phyloP scores from a whole-genome alignment of 2,113 vertebrate species.

The Lagenorhynchus albirostris region DNA sequence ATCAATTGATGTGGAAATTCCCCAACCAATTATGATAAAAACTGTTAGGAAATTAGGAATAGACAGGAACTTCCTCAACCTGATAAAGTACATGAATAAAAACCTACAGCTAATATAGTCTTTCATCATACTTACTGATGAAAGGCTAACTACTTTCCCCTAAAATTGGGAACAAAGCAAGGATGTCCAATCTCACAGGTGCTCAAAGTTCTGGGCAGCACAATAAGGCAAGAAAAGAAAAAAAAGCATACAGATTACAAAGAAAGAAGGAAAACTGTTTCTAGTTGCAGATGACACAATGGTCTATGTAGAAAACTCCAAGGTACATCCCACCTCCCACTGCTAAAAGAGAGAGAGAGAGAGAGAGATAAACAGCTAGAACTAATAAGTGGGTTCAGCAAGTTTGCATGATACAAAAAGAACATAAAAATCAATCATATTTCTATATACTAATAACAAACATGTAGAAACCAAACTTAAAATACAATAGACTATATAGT shows the following conservation, averaged over 20 bases:
- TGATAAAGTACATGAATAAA: background rate
- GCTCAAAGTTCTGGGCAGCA: background rate
- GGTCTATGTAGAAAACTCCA: too few relatives aligned
- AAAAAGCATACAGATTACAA: background rate
- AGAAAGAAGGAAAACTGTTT: background rate
- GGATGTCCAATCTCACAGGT: background rate
- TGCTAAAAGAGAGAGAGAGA: too few relatives aligned
- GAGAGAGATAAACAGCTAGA: background rate
- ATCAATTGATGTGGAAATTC: background rate
- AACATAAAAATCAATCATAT: background rate
- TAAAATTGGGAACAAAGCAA: background rate
- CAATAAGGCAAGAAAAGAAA: background rate
- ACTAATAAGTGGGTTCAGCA: background rate
- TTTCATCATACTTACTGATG: background rate
- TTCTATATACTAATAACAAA: background rate
- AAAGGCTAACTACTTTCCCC: background rate
- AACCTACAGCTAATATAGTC: background rate
- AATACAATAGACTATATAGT: background rate
- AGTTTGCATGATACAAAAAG: background rate
- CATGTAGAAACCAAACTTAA: background rate
- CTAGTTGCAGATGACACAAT: background rate
- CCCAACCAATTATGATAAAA: background rate
- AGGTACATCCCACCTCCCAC: too few relatives aligned
- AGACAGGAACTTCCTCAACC: background rate
- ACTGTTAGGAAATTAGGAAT: background rate